Evolutionary conservation across 2,113 vertebrate genomes (phyloP), one percentile per base, ranked within the genome.

Genomic region (Gracilinanus agilis): DNA sequence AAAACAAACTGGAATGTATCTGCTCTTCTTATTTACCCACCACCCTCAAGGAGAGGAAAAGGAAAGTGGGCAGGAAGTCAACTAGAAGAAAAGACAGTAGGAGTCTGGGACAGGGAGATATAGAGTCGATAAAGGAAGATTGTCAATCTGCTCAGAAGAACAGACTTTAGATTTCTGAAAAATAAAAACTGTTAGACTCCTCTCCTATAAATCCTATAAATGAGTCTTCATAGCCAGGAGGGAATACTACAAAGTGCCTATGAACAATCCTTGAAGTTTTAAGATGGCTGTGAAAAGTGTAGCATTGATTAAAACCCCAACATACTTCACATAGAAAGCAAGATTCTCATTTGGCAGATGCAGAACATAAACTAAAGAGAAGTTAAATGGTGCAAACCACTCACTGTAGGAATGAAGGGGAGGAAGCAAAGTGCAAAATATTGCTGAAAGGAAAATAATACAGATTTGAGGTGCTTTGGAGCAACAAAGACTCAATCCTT

Each of bases 401-500:
- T 44, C 54, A 19, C 54, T 23, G 34, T 16, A 34, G 67, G 34
- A 83, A 24, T 11, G 29, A 55, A 91, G 34, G 90, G 13, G 12
- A 10, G 23, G 29, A 23, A 40, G 2, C 6, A 75, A 21, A 44
- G 24, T 40, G 1, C 16, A 83, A 40, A 83, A 23, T 44, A 23
- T 54, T 49, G 55, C 92, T 44, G 90, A 90, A 55, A 54, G n/a
- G n/a, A 54, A 61, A 56, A 89, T 40, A 44, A 1, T 34, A 89
- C 44, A 44, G n/a, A 40, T 27, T 44, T 27, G 0, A 44, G 34
- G 93, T 92, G n/a, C 90, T 90, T 93, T 75, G 53, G 21, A 96
- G 90, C 90, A 75, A 53, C 44, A 90, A 29, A 92, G 55, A 96
- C 92, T 90, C 34, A 94, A 13, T 89, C 88, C 67, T 98, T 95